phyloP scores from a whole-genome alignment of 2,797 vertebrate genomes.

The Phoebastria nigripes region DNA sequence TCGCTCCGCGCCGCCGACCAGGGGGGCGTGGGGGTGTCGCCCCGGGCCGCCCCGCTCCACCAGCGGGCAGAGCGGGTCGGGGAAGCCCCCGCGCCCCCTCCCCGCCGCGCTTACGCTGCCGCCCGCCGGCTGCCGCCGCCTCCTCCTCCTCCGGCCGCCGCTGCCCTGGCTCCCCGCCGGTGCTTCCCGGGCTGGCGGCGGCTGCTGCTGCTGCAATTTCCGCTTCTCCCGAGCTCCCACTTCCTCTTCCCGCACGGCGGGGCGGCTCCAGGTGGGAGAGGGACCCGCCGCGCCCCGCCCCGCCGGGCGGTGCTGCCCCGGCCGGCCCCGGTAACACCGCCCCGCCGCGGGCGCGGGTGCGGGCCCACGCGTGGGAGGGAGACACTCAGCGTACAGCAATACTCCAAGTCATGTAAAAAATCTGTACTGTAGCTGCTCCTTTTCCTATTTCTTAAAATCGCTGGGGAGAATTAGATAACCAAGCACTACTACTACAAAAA shows the following conservation, averaged over 20 bases:
- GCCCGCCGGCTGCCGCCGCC: not conserved
- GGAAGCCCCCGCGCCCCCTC: not conserved
- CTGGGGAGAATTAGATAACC: accelerated
- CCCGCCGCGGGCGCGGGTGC: not conserved
- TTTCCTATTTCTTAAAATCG: accelerated
- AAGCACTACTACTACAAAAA: not conserved
- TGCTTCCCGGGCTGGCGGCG: not conserved
- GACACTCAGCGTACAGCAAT: accelerated
- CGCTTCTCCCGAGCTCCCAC: conserved; percentile 70
- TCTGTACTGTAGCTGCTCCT: accelerated
- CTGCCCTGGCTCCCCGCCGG: not conserved
- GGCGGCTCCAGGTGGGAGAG: conserved; percentile 57
- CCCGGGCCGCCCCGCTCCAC: not conserved
- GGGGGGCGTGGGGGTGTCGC: not conserved
- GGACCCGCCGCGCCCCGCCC: not conserved
- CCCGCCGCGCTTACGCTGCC: not conserved
- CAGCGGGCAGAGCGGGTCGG: no score
- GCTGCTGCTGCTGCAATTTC: conserved; percentile 58
- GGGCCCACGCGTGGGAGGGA: not conserved
- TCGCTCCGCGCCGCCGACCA: no score
- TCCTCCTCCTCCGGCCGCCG: not conserved
- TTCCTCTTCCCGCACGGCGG: conserved; percentile 64
- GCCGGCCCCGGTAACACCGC: not conserved
- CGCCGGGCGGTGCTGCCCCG: not conserved
- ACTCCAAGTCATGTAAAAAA: not conserved